Evolutionary conservation across 2,797 vertebrate genomes (phyloP), one percentile per base, ranked within the genome.

Genomic region (Tympanoctomys barrerae): DNA sequence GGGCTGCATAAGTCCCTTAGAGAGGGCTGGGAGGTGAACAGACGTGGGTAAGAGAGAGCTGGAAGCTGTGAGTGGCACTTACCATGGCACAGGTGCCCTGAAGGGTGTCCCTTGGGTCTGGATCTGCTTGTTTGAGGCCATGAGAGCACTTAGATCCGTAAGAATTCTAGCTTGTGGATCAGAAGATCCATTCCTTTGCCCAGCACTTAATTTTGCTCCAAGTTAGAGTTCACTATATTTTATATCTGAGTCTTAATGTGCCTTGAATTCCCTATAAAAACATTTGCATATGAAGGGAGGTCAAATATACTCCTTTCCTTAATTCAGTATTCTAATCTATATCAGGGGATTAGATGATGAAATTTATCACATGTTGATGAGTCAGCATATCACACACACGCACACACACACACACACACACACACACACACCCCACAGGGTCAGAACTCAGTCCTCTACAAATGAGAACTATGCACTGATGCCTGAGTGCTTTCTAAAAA

Each of bases 131-230:
- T 77, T 90, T 18, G 36, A 31, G 84, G 49, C 24, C 66, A 71
- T 28, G 61, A 93, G 49, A 96, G 87, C 81, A 92, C 6, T 10
- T 24, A 66, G 68, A 42, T 71, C 57, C 71, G 54, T 77, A 73
- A 77, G 90, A 89, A 62, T 93, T 81, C 28, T 54, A 91, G 33
- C 13, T 70, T 31, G 46, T 5, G 46, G 80, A 83, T 59, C 70
- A 66, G 54, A 94, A 64, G 73, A 85, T 79, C 39, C 49, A 21
- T 91, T 95, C 62, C 94, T 93, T 92, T 79, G 52, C 9, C 85
- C 46, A 92, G 64, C 57, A 46, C 36, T 62, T 64, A 75, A 82
- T 95, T 97, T 94, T 91, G 16, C 18, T 46, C 66, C 11, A 24
- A 28, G 26, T n/a, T 92, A 49, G 90, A 94, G 31, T 94, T 87